Base-by-base conservation (phyloP, 23 tunicate genomes). In the Styela clava region DNA sequence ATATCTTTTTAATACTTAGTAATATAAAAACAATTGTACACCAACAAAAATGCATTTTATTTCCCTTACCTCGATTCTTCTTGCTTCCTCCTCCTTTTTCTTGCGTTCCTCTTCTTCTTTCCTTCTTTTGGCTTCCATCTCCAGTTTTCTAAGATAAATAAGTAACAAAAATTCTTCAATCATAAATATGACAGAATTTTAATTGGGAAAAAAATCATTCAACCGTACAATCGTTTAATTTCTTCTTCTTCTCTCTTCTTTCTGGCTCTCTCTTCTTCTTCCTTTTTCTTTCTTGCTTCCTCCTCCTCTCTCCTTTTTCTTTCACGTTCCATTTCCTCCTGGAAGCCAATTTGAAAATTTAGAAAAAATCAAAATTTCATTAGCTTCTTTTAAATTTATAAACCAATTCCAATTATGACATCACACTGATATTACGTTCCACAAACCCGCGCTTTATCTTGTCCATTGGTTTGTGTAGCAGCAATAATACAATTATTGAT, bases 81-180 rank as follows among this genome's bases (percentile, higher is more conserved):
- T 86, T 64, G 90, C 83, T 82, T 87, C 69, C 68, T 77, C 97
- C 64, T 91, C 94, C 68, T 85, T 78, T 31, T 82, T 94, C 63
- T 71, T 81, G 34, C 74, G 81, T 62, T 87, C 89, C 61, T 88
- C 99, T 37, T 86, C 97, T 77, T 96, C 99, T 51, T 73, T 44
- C 44, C 87, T 96, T 77, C 99, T 82, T 61, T 96, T 78, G 37
- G 85, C 91, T 82, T 96, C 99, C 88, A 96, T 87, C 71, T 91
- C 97, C 16, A 96, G 88, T 87, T 88, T 93, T 24, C 98, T 93
- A 78, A 20, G 72, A 27, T 24, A 73, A 32, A 35, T 1, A 2
- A 73, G n/a, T 25, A 22, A 69, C 74, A 69, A 19, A 0, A 0
- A 25, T 69, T 69, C 24, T 0, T 69, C 0, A 69, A 22, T 25